Evolutionary conservation across 1,140 invertebrate species (phyloP).

Genomic region (Luehdorfia chinensis): DNA sequence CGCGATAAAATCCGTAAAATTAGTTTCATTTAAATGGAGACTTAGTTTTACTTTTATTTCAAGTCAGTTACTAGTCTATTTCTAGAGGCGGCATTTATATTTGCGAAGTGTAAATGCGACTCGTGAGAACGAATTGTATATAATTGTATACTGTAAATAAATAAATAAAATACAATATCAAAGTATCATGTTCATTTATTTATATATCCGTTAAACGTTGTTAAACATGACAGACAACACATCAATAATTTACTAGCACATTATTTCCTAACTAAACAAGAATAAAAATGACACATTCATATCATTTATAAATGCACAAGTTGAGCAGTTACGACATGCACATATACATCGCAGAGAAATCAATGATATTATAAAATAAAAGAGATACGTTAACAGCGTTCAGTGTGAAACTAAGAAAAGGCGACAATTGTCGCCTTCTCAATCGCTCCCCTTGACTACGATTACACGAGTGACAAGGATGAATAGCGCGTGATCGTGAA

Average conservation of each 20-base stretch:
- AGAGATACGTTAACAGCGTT: too few species aligned
- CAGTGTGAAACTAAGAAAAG: too few species aligned
- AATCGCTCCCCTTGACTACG: too few species aligned
- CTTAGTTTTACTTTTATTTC: too few species aligned
- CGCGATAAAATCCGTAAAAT: too few species aligned
- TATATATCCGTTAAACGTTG: constrained; percentile 5
- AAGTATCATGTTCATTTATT: constrained; percentile 4
- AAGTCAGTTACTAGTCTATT: background rate
- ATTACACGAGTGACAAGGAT: too few species aligned
- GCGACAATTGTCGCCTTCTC: too few species aligned
- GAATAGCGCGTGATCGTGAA: too few species aligned
- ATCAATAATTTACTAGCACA: constrained; percentile 47
- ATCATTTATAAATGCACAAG: constrained; percentile 58
- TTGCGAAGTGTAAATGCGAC: background rate
- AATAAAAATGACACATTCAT: constrained; percentile 59
- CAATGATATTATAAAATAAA: too few species aligned
- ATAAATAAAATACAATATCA: constrained; percentile 8
- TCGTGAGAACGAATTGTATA: background rate
- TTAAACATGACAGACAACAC: constrained; percentile 14
- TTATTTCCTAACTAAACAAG: constrained; percentile 50
- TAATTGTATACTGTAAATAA: constrained; percentile 5
- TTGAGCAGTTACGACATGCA: constrained; percentile 64
- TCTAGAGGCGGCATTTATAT: constrained; percentile 1
- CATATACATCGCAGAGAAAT: too few species aligned
- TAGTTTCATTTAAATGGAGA: too few species aligned